phyloP scores from a whole-genome alignment of 1,140 invertebrate species.

The Papilio glaucus region DNA sequence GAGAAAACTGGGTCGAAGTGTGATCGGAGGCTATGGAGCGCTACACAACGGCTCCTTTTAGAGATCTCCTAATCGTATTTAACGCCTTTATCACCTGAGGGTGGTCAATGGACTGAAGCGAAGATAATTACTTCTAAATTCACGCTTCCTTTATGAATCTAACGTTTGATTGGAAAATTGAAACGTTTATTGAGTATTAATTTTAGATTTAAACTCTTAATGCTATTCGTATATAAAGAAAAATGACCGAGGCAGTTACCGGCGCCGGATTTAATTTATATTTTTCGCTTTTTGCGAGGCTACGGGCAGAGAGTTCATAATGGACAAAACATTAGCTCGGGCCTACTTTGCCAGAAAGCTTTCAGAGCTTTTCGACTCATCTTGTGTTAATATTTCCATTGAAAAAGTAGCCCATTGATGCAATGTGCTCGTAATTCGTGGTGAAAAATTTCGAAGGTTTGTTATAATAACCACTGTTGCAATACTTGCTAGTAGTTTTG shows the following conservation, averaged over 20 bases:
- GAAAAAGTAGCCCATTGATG: slow-evolving; percentile 40
- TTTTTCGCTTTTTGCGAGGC: slow-evolving; percentile 55
- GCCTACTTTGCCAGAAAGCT: slow-evolving; percentile 74
- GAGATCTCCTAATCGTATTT: slow-evolving; percentile 73
- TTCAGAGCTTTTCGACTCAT: slow-evolving; percentile 70
- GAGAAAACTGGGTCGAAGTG: slow-evolving; percentile 76
- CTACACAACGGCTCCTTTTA: slow-evolving; percentile 65
- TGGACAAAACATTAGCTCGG: slow-evolving; percentile 76
- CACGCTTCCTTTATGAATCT: slow-evolving; percentile 8
- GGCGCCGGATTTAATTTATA: slow-evolving; percentile 68
- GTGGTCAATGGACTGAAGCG: slow-evolving; percentile 65
- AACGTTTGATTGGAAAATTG: neutral
- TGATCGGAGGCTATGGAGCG: slow-evolving; percentile 70
- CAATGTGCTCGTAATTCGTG: slow-evolving; percentile 29
- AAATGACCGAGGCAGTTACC: slow-evolving; percentile 47
- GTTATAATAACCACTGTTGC: neutral
- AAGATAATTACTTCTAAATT: slow-evolving; percentile 55
- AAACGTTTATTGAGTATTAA: neutral
- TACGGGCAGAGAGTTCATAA: slow-evolving; percentile 65
- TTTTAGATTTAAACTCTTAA: neutral
- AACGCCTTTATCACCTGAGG: slow-evolving; percentile 74
- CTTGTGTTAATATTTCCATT: slow-evolving; percentile 61
- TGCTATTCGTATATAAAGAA: slow-evolving; percentile 40
- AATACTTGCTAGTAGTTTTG: neutral
- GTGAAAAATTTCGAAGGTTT: neutral